Evolutionary conservation across 2,113 vertebrate species (phyloP).

Genomic region (Sarotherodon lohbergeri): DNA sequence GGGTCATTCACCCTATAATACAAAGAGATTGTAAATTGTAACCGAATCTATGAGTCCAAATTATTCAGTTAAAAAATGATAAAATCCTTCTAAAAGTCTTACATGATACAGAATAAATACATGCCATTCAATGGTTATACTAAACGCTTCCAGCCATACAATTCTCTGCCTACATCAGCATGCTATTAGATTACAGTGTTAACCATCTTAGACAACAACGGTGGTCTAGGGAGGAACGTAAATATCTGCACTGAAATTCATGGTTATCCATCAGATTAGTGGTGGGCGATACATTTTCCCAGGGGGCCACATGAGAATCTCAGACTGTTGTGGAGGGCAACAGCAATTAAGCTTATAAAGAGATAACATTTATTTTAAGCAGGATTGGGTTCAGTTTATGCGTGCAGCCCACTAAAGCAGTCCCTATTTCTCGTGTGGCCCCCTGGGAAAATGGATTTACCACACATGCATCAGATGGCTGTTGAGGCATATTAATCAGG

Average conservation of each 20-base stretch:
- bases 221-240: neutral
- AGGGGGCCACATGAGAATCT: too few species aligned
- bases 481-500: neutral
- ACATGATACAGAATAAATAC: neutral
- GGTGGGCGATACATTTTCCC: neutral
- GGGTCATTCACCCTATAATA: too few species aligned
- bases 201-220: neutral
- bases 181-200: neutral
- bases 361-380: neutral
- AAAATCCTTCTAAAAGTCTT: neutral
- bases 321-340: neutral
- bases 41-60: neutral
- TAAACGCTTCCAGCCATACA: neutral
- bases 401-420: neutral
- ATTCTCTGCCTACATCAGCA: neutral
- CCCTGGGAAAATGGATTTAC: neutral
- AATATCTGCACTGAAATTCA: neutral
- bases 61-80: neutral
- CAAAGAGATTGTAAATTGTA: too few species aligned
- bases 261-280: neutral
- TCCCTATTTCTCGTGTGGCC: neutral
- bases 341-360: neutral
- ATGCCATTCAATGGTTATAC: neutral
- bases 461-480: neutral
- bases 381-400: neutral